These are phyloP conservation scores for Numenius phaeopus DNA, from an alignment of 2,797 vertebrate species.

Conservation along the genomic window DNA sequence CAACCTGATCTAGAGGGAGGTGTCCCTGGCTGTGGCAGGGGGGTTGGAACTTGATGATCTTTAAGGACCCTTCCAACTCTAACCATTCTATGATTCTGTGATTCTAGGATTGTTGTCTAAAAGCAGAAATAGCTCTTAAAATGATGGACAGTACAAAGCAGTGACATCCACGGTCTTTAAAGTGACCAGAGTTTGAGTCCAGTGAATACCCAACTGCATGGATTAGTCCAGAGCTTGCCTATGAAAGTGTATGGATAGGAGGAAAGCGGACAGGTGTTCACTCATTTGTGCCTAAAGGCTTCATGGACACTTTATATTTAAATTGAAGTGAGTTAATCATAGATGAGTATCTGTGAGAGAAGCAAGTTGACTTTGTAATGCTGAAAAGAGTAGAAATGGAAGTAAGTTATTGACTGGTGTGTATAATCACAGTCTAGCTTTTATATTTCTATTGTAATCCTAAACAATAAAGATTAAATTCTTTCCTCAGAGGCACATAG, in stretches of 20 bases:
- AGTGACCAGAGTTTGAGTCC: neutral
- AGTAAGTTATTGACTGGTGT: neutral
- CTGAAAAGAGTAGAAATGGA: neutral
- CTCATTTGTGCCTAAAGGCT: neutral
- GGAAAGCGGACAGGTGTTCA: neutral
- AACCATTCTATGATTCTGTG: neutral
- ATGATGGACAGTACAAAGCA: neutral
- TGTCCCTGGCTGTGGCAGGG: neutral
- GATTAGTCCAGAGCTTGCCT: neutral
- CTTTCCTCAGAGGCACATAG: neutral
- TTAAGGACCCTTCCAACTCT: neutral
- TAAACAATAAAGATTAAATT: constrained; percentile 27
- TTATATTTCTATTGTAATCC: constrained; percentile 16
- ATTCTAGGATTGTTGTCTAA: neutral
- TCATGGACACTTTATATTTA: neutral
- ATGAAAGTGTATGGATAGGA: neutral
- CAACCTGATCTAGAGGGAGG: neutral
- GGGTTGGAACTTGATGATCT: neutral
- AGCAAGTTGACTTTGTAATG: neutral
- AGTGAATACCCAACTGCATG: neutral
- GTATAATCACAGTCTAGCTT: constrained; percentile 7
- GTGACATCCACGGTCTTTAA: neutral
- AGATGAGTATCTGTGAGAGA: constrained; percentile 12
- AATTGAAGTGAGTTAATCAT: constrained; percentile 21
- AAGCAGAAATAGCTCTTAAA: neutral